Percentiles rank a stretch among this genome's conserved stretches.
Conservation (phyloP, 2,888 invertebrate species). For the Gymnosoma rotundatum region DNA sequence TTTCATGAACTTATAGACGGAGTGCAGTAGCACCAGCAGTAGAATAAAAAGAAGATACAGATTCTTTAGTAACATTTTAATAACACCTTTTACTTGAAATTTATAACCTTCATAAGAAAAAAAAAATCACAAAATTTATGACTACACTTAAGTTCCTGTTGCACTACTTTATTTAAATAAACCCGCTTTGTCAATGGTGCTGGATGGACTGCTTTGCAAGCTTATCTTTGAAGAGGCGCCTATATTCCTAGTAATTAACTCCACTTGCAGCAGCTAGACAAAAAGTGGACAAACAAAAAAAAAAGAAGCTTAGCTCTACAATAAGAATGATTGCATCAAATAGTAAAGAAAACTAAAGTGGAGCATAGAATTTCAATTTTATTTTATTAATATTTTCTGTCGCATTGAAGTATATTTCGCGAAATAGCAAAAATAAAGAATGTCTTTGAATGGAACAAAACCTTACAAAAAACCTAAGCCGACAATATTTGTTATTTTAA, state of each 20-base stretch:
- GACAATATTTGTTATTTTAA: slow-evolving; percentile 45
- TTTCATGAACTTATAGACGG: slow-evolving; percentile 12
- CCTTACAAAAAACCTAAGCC: slow-evolving; percentile 40
- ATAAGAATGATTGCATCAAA: slow-evolving; percentile 6
- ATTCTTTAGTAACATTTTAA: slow-evolving; percentile 61
- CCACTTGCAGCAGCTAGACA: slow-evolving; percentile 34
- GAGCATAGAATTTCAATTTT: slow-evolving; percentile 66
- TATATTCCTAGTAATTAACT: slow-evolving; percentile 70
- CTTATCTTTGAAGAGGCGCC: slow-evolving; percentile 68
- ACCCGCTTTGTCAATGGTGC: slow-evolving; percentile 11
- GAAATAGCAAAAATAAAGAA: slow-evolving; percentile 24
- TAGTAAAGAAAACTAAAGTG: slow-evolving; percentile 53
- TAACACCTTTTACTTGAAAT: slow-evolving; percentile 67
- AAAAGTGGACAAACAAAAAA: slow-evolving; percentile 2
- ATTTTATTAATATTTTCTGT: slow-evolving; percentile 17
- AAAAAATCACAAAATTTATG: slow-evolving; percentile 66
- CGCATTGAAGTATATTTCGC: slow-evolving; percentile 4
- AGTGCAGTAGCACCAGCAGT: neutral
- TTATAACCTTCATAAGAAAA: slow-evolving; percentile 68
- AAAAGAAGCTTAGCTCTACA: slow-evolving; percentile 6
- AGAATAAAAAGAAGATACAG: no score
- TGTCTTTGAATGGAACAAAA: slow-evolving; percentile 23
- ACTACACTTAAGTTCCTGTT: slow-evolving; percentile 69
- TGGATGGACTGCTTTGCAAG: slow-evolving; percentile 13
- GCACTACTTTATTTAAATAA: slow-evolving; percentile 68